These are phyloP conservation scores for Cephus runcator DNA, from an alignment of 2,888 invertebrate species.

Conservation along the genomic window DNA sequence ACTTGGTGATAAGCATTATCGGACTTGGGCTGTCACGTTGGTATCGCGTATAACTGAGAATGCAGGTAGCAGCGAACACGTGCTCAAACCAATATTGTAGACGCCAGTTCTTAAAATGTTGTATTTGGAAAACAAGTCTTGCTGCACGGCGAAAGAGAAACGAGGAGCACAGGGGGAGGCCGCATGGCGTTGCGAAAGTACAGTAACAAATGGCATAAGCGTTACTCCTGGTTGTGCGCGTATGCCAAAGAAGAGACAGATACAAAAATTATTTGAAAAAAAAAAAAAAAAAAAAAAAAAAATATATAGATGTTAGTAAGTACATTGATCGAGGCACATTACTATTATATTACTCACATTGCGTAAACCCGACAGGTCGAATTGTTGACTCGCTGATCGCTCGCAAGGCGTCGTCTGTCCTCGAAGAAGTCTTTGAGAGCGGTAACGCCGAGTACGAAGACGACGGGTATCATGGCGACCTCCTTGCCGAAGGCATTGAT, in stretches of 20 bases:
- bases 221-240: background rate
- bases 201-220: background rate
- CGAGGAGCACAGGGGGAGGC: background rate
- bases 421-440: slow-evolving; percentile 96
- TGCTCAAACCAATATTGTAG: background rate
- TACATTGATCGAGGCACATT: slow-evolving; percentile 13
- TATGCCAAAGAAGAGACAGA: background rate
- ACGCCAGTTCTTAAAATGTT: background rate
- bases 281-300: background rate
- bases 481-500: slow-evolving; percentile 97
- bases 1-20: background rate
- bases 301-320: no score
- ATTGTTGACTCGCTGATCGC: slow-evolving; percentile 94
- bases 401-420: slow-evolving; percentile 87
- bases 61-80: background rate
- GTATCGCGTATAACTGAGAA: background rate
- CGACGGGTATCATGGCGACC: slow-evolving; percentile 92
- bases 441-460: slow-evolving; percentile 94
- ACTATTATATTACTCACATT: slow-evolving; percentile 73
- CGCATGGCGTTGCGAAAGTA: background rate
- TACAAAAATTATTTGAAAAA: background rate
- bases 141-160: background rate
- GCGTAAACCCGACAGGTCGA: slow-evolving; percentile 91
- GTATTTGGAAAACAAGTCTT: background rate
- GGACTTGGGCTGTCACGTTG: background rate